A percentile compares a stretch with the other conserved stretches of the same genome.
Conservation (phyloP, 2,113 vertebrate species). For the rabbit (Oryctolagus cuniculus) region mOryCun1.1 NC_091432.1:187037001-187037500, state of each 20-base stretch:
- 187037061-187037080: neutral
- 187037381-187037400: neutral
- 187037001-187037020: constrained; percentile 33
- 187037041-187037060: neutral
- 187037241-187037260: too few relatives aligned
- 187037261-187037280: too few relatives aligned
- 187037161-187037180: neutral
- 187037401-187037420: neutral
- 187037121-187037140: neutral
- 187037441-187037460: neutral
- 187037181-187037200: constrained; percentile 24
- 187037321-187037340: neutral
- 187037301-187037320: too few relatives aligned
- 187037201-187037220: too few relatives aligned
- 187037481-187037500: too few relatives aligned
- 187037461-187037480: too few relatives aligned
- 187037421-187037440: neutral
- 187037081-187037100: neutral
- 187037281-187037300: too few relatives aligned
- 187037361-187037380: neutral
- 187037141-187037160: neutral
- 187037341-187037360: neutral
- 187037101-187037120: neutral
- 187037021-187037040: neutral
- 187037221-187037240: too few relatives aligned